Evolutionary conservation across 2,888 invertebrate species (phyloP), one percentile per base, ranked within the genome.

Genomic region (Heliconius erato): DNA sequence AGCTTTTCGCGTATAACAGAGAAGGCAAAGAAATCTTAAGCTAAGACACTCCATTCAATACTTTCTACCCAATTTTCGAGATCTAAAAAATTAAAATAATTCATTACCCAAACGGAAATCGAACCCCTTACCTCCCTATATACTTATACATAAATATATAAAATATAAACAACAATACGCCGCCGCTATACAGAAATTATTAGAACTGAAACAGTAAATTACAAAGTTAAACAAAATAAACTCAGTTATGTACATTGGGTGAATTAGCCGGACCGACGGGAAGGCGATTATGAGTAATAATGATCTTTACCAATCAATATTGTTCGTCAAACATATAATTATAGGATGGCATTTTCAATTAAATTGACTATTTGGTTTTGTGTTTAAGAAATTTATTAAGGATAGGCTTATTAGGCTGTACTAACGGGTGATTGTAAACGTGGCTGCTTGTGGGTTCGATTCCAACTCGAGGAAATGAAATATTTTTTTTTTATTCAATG

Each of bases 221-320:
- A 91, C 88, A 88, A 92, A 90, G 90, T 91, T 88, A 89, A 91
- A 91, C 88, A 92, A 88, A 54, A 89, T 89, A 86, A 79, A 80
- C 77, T 81, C 88, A 86, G 89, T 90, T 88, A 90, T 90, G 67
- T 76, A 81, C 80, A 26, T 26, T 69, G 76, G 26, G 59, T 90
- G 92, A 92, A 92, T 94, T 93, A 93, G 89, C 90, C 86, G 89
- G 88, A 91, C 91, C 91, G 91, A 92, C 91, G 92, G 90, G 87
- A 89, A 87, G 88, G 86, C 68, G 85, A 83, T 85, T 84, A 82
- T 78, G 72, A 74, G 63, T 49, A 71, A 79, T 74, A 69, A 79
- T 82, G 79, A 76, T 74, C 59, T 76, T 59, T 40, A 59, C 35
- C 35, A 59, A 76, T 76, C 59, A 35, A 63, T 63, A 76, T 76